Evolutionary conservation across 2,888 invertebrate species (phyloP).

Genomic region (Ectemnius lituratus): DNA sequence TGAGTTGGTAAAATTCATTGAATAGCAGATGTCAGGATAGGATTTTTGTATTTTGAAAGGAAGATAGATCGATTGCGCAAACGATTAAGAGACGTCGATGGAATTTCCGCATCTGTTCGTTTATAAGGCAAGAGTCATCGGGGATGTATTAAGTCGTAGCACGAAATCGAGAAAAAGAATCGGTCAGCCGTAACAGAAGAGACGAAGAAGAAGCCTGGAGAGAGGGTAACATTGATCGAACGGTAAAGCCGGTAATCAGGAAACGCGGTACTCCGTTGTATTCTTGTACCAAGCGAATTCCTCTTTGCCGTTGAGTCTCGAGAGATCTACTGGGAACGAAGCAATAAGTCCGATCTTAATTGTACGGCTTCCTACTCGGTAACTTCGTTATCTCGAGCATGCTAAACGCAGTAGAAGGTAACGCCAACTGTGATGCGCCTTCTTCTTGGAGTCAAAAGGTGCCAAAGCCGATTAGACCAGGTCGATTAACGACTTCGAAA

Average conservation of each 20-base stretch:
- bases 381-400: constrained; percentile 27
- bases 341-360: constrained; percentile 29
- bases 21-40: no score
- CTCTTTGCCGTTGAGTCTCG: neutral
- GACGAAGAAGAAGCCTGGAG: neutral
- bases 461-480: neutral
- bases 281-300: neutral
- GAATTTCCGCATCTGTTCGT: no score
- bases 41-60: no score
- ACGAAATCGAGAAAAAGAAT: no score
- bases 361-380: constrained; percentile 30
- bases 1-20: no score
- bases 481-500: neutral
- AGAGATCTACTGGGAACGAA: neutral
- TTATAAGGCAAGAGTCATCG: no score
- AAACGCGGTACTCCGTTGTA: neutral
- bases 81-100: no score
- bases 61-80: no score
- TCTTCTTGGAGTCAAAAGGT: neutral
- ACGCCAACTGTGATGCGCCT: neutral
- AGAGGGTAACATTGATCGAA: neutral
- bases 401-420: constrained; percentile 2
- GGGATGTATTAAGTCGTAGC: no score
- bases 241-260: neutral
- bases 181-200: no score